Evolutionary conservation across 1,140 invertebrate species (phyloP), one percentile per base, ranked within the genome.

Genomic region (Argopecten irradians): DNA sequence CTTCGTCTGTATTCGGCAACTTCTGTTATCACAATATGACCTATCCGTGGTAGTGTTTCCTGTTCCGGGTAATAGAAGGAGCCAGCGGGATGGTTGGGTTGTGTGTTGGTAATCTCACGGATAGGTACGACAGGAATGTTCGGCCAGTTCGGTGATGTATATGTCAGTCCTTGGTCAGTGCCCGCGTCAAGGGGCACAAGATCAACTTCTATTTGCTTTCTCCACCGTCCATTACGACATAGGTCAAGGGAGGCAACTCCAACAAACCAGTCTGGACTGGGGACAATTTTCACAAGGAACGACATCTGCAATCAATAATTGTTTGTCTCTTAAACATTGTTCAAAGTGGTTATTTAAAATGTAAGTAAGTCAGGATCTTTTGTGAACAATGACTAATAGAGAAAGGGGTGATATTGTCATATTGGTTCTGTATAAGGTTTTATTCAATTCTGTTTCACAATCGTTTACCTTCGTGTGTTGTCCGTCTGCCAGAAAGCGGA

Each of bases 401-500:
- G n/a, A n/a, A n/a, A n/a, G n/a, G n/a, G n/a, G n/a, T n/a, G n/a
- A n/a, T n/a, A n/a, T n/a, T n/a, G n/a, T n/a, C n/a, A n/a, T n/a
- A n/a, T n/a, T n/a, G n/a, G n/a, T n/a, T n/a, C n/a, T n/a, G n/a
- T n/a, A n/a, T n/a, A n/a, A n/a, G n/a, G n/a, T n/a, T n/a, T n/a
- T n/a, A n/a, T n/a, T n/a, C n/a, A n/a, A n/a, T n/a, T n/a, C n/a
- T n/a, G n/a, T n/a, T n/a, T n/a, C n/a, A n/a, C n/a, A n/a, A n/a
- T n/a, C n/a, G 35, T 86, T 96, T 95, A 97, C 97, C 95, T 96
- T 96, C 11, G 98, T 98, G 96, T 98, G 98, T 95, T 98, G 98
- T 87, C 98, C 97, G 94, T 98, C 98, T n/a, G 98, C 97, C 94
- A 98, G 98, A 94, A 98, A 97, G 92, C 97, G 97, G 0, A 97